phyloP scores from a whole-genome alignment of 2,888 invertebrate genomes.

The Clitarchus hookeri region DNA sequence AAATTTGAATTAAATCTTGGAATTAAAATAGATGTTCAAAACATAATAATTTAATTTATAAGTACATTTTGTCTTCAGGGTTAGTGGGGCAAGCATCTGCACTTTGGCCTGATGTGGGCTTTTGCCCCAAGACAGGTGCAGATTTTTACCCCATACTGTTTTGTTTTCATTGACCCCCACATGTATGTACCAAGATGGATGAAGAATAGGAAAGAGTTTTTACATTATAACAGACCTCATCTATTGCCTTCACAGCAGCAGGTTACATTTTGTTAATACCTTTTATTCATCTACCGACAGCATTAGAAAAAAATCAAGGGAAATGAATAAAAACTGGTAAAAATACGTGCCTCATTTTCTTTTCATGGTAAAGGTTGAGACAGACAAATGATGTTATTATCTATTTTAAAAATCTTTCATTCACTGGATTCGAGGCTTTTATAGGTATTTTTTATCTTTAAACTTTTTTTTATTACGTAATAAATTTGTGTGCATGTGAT shows the following conservation, averaged over 20 bases:
- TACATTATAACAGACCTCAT: neutral
- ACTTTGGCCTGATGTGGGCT: neutral
- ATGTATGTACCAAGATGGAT: neutral
- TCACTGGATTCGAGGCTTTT: too few relatives aligned
- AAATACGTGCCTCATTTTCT: neutral
- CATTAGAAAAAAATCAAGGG: neutral
- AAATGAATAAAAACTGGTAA: neutral
- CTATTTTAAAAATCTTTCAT: too few relatives aligned
- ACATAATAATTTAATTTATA: neutral
- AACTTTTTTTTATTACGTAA: too few relatives aligned
- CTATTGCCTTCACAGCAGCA: constrained; percentile 12
- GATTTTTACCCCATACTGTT: neutral
- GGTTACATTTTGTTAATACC: neutral
- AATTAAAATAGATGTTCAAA: neutral
- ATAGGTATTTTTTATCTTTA: too few relatives aligned
- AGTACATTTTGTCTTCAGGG: neutral
- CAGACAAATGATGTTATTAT: too few relatives aligned
- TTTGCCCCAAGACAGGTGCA: neutral
- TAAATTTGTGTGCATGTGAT: too few relatives aligned
- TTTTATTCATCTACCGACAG: neutral
- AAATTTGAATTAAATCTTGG: neutral
- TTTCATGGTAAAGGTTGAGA: too few relatives aligned
- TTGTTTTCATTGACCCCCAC: neutral
- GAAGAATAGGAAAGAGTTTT: constrained; percentile 3
- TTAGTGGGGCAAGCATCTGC: neutral